phyloP scores from a whole-genome alignment of 2,113 vertebrate species.

The Mionectes macconnelli region DNA sequence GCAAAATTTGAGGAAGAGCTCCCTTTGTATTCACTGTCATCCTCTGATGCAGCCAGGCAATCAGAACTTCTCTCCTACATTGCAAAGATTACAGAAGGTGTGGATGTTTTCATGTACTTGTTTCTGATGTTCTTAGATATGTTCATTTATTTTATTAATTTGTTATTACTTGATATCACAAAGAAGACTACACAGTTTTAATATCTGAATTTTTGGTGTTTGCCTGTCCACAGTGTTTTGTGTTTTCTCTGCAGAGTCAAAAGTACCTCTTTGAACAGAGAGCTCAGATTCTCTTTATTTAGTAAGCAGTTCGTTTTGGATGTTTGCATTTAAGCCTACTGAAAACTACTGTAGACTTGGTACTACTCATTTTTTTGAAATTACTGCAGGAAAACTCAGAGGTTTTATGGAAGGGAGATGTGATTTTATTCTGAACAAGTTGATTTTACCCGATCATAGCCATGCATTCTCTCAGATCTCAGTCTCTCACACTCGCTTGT shows the following conservation, averaged over 20 bases:
- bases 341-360: not conserved
- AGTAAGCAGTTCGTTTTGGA: not conserved
- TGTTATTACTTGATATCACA: not conserved
- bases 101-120: not conserved
- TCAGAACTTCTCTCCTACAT: slow-evolving; percentile 85
- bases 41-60: slow-evolving; percentile 75
- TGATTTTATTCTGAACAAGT: not conserved
- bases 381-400: not conserved
- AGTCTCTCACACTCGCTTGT: not conserved
- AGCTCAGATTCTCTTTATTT: not conserved
- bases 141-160: not conserved
- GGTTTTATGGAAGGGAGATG: not conserved
- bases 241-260: not conserved
- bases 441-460: not conserved
- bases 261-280: not conserved
- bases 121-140: not conserved
- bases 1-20: slow-evolving; percentile 91
- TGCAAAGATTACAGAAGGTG: slow-evolving; percentile 85
- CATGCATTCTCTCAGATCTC: not conserved
- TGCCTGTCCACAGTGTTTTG: not conserved
- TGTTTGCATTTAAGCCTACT: not conserved
- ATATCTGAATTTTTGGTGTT: not conserved
- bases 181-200: not conserved
- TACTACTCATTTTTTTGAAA: not conserved
- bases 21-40: slow-evolving; percentile 80